Evolutionary conservation across 2,113 vertebrate species (phyloP).

Genomic region (Mastomys natalensis): DNA sequence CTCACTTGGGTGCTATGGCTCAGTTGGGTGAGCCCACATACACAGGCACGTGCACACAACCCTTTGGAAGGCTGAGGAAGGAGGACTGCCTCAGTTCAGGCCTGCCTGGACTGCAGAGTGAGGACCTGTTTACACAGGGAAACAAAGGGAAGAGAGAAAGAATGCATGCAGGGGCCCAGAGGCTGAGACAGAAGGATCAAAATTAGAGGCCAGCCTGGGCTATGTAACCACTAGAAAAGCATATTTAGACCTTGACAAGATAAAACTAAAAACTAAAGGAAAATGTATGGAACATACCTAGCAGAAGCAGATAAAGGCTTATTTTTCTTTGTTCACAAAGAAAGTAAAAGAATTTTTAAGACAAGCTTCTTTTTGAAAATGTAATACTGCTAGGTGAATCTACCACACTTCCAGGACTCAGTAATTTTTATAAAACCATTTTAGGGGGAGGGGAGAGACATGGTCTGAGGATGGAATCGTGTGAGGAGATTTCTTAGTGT

Average conservation of each 20-base stretch:
- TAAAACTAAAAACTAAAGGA: neutral
- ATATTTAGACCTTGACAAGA: neutral
- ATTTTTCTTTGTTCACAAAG: constrained; percentile 42
- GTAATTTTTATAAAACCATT: neutral
- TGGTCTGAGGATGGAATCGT: neutral
- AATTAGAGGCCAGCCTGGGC: neutral
- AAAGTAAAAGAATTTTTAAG: constrained; percentile 23
- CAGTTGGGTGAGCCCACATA: neutral
- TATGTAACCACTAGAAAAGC: neutral
- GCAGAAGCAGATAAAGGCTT: constrained; percentile 28
- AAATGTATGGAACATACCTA: neutral
- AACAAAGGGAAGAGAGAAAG: neutral
- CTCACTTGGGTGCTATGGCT: neutral
- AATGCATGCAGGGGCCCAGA: neutral
- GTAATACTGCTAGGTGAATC: neutral
- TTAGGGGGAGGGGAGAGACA: too few relatives aligned
- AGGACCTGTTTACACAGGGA: neutral
- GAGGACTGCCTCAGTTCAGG: neutral
- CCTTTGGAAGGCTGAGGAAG: neutral
- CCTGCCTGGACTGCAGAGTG: neutral
- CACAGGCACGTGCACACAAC: neutral
- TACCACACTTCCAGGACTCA: neutral
- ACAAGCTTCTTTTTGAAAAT: neutral
- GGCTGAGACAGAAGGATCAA: neutral
- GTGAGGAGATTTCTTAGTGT: neutral